These are phyloP conservation scores for Andrena haemorrhoa DNA, from an alignment of 2,888 invertebrate genomes.

Conservation along the genomic window DNA sequence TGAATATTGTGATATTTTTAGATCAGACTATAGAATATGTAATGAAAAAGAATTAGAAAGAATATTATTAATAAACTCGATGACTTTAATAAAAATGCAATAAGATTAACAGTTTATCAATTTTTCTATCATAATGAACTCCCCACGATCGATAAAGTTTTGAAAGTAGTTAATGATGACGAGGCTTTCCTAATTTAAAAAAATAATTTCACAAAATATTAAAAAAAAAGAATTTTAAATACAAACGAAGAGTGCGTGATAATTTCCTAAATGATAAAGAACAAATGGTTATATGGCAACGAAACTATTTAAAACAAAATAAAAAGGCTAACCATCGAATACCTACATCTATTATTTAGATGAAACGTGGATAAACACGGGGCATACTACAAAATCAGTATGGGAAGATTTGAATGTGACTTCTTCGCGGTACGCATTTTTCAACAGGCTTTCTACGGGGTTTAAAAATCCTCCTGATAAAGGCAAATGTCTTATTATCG, in stretches of 20 bases:
- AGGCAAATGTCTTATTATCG: background rate
- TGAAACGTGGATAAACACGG: background rate
- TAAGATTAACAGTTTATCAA: constrained; percentile 8
- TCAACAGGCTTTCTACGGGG: background rate
- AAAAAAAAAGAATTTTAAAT: constrained; percentile 12
- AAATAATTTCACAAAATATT: background rate
- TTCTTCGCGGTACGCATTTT: background rate
- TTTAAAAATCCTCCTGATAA: background rate
- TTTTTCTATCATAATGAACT: constrained; percentile 11
- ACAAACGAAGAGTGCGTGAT: background rate
- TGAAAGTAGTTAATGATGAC: background rate
- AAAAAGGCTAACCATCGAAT: background rate
- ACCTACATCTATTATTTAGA: constrained; percentile 1
- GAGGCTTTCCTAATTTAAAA: background rate
- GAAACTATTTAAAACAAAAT: background rate
- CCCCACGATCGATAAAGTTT: background rate
- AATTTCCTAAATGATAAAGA: constrained; percentile 1
- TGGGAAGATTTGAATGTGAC: background rate
- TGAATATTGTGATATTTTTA: background rate
- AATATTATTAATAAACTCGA: constrained; percentile 1
- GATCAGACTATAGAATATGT: background rate
- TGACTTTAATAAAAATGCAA: background rate
- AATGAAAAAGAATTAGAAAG: background rate
- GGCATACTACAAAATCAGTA: background rate
- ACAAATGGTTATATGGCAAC: background rate